Conservation (phyloP, 2,113 vertebrate species). For the Apaloderma vittatum region DNA sequence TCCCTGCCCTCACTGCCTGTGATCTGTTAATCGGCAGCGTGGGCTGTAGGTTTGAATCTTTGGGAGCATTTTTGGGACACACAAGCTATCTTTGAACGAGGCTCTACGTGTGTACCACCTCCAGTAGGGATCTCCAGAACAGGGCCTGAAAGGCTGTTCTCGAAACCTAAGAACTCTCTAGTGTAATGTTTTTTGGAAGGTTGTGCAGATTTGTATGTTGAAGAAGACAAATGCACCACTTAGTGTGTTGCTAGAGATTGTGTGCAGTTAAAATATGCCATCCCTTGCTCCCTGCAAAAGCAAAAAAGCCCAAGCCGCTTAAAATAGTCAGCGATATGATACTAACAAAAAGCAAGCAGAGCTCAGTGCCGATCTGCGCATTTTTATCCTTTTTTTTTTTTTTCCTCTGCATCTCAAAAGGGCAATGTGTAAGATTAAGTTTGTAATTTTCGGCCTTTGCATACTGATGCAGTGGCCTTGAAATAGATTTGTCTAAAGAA, state of each 20-base stretch:
- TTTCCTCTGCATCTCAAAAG: neutral
- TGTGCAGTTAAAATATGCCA: neutral
- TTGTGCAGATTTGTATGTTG: neutral
- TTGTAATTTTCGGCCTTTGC: neutral
- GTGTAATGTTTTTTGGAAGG: neutral
- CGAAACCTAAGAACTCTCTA: neutral
- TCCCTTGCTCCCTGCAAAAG: neutral
- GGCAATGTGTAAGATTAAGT: neutral
- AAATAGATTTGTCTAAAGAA: neutral
- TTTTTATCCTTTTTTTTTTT: neutral
- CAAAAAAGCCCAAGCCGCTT: neutral
- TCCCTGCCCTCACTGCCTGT: neutral
- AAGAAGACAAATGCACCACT: neutral
- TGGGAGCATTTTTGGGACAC: neutral
- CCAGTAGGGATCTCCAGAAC: neutral
- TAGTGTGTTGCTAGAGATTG: neutral
- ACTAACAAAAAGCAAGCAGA: neutral
- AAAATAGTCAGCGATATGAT: neutral
- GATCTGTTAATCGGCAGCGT: neutral
- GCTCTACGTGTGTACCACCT: neutral
- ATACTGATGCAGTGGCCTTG: neutral
- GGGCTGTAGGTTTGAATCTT: neutral
- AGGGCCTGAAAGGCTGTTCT: neutral
- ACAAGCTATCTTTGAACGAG: neutral
- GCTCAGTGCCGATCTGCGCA: neutral